Base-by-base conservation (phyloP, 2,797 vertebrate genomes). In the Selene dorsalis region DNA sequence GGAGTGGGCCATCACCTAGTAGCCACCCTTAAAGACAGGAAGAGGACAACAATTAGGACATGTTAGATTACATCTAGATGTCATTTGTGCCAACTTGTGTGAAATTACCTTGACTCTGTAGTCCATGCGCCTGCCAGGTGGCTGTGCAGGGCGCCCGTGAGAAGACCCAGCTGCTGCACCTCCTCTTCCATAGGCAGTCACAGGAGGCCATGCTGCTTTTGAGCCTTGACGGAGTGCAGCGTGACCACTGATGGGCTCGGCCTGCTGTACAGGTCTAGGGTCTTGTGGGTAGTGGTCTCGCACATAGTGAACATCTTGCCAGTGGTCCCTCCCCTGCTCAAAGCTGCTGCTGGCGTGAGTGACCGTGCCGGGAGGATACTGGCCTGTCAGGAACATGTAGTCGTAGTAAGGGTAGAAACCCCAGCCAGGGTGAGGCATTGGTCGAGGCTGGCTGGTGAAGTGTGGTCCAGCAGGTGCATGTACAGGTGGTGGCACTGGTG, bases 311-410 rank as follows among this genome's bases (percentile, higher is more conserved):
- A 1, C 3, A 0, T 86, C 77, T 4, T 69, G 8, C 18, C 20
- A 71, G 47, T 22, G 1, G 58, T 83, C 48, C 0, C 0, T 16
- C 2, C 80, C 80, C 1, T 72, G 80, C 35, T 75, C 48, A 0
- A n/a, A 75, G 20, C 18, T 80, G 32, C 20, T 47, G 43, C 74
- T 77, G 66, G 0, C 26, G 18, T 77, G 43, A 26, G 28, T 64
- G 63, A 57, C 0, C 3, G 66, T 83, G 69, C 84, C 84, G 8
- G 48, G 50, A 50, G 80, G 73, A 38, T 73, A 77, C 17, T 71
- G 43, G 26, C 65, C 57, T 0, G 20, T 65, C 63, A 82, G 38
- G 57, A 85, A 65, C 45, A 17, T 58, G 68, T 56, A 67, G 74
- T 69, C 41, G 0, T 39, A 43, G 17, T 53, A 61, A 7, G 75